These are phyloP conservation scores for Quadroppia sp. DNA, from an alignment of 2,888 invertebrate species.

Conservation along the genomic window DNA sequence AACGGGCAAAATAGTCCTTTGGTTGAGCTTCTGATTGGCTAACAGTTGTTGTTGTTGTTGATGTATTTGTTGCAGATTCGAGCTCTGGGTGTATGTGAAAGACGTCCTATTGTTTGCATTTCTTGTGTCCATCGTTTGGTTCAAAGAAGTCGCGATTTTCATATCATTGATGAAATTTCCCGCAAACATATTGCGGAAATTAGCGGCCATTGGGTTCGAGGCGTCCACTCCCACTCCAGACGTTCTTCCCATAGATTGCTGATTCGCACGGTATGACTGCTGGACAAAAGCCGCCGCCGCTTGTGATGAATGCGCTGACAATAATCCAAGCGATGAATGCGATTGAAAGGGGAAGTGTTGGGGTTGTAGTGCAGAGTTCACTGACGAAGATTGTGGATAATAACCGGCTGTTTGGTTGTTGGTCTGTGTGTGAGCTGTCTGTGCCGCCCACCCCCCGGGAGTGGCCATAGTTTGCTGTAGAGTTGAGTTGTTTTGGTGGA, in stretches of 20 bases:
- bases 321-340: constrained; percentile 11
- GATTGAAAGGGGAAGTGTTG: constrained; percentile 27
- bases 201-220: constrained; percentile 19
- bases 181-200: constrained; percentile 4
- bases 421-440: not conserved
- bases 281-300: constrained; percentile 1
- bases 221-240: not conserved
- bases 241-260: not conserved
- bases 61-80: constrained; percentile 40
- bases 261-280: constrained; percentile 10
- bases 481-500: constrained; percentile 24
- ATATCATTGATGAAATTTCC: constrained; percentile 8
- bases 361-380: not conserved
- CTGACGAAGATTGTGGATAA: constrained; percentile 24
- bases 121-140: not conserved
- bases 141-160: constrained; percentile 21
- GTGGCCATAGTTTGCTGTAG: not conserved
- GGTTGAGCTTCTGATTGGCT: constrained; percentile 40
- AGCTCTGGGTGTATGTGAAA: not conserved
- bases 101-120: not conserved
- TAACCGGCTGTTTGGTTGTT: constrained; percentile 2
- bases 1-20: constrained; percentile 42
- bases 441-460: not conserved
- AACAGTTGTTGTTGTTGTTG: constrained; percentile 44
- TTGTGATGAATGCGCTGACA: not conserved